phyloP scores from a whole-genome alignment of 2,797 vertebrate species.

The Hipposideros larvatus region DNA sequence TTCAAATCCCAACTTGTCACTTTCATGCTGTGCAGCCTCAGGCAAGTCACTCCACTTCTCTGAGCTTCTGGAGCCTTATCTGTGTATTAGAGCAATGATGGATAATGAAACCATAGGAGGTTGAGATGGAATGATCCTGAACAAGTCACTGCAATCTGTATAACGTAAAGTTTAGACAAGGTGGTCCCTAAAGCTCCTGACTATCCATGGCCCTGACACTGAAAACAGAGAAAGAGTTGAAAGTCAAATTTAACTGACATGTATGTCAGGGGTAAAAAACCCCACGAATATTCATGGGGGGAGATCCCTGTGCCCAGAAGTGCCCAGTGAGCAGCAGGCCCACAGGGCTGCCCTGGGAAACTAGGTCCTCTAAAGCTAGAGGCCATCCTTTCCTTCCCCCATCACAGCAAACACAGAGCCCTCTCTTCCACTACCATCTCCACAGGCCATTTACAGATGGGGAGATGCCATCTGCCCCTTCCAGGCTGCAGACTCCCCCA shows the following conservation, averaged over 20 bases:
- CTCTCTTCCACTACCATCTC: not conserved
- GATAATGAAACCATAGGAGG: not conserved
- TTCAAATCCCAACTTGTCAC: not conserved
- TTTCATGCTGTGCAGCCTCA: not conserved
- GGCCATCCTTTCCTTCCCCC: not conserved
- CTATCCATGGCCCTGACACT: not conserved
- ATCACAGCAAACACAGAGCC: not conserved
- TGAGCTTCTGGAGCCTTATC: not conserved
- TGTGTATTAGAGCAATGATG: rapidly evolving
- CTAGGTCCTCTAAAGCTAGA: too few relatives aligned
- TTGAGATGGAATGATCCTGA: not conserved
- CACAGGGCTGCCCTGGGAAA: not conserved
- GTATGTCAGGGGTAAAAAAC: not conserved
- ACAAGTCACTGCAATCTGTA: rapidly evolving
- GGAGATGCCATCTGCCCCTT: not conserved
- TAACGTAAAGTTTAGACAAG: rapidly evolving
- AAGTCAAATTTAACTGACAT: not conserved
- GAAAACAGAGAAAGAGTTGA: not conserved
- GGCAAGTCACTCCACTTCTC: not conserved
- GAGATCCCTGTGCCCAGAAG: not conserved
- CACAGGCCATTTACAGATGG: not conserved
- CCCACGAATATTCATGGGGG: not conserved
- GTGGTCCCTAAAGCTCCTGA: not conserved
- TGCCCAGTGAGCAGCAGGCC: rapidly evolving
- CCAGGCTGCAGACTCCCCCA: not conserved